Conservation (phyloP, 1,140 invertebrate species). For the Ganaspis sp. region DNA sequence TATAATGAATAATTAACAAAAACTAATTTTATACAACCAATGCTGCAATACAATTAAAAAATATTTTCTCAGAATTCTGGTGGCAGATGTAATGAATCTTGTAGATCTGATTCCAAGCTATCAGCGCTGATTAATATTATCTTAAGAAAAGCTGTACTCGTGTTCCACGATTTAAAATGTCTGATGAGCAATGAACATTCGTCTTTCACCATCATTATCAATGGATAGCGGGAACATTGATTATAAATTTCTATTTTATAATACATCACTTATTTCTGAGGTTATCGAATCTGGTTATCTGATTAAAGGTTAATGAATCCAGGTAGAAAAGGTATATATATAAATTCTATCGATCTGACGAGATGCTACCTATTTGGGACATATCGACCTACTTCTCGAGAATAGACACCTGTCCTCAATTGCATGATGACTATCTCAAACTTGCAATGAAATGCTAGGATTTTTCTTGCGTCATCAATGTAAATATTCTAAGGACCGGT, state of each 20-base stretch:
- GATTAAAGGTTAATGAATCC: slow-evolving; percentile 1
- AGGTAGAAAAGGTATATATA: not conserved
- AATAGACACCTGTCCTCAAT: slow-evolving; percentile 24
- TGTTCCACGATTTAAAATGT: too few species aligned
- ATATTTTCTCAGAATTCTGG: too few species aligned
- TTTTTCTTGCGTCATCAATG: not conserved
- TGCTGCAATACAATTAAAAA: too few species aligned
- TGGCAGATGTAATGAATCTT: too few species aligned
- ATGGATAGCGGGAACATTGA: not conserved
- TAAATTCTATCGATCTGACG: not conserved
- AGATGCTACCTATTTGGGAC: not conserved
- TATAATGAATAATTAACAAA: too few species aligned
- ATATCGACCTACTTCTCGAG: slow-evolving; percentile 5
- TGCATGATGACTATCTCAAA: not conserved
- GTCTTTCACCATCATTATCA: not conserved
- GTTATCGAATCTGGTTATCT: slow-evolving; percentile 1
- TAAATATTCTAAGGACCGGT: too few species aligned
- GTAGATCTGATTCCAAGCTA: too few species aligned
- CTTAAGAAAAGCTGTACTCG: too few species aligned
- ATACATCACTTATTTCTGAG: not conserved
- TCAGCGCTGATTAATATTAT: too few species aligned
- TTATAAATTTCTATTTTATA: slow-evolving; percentile 20
- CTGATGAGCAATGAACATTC: not conserved
- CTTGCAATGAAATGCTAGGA: not conserved
- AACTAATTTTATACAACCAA: too few species aligned